phyloP scores from a whole-genome alignment of 2,797 vertebrate genomes.

The Sebastes trivittatus region DNA sequence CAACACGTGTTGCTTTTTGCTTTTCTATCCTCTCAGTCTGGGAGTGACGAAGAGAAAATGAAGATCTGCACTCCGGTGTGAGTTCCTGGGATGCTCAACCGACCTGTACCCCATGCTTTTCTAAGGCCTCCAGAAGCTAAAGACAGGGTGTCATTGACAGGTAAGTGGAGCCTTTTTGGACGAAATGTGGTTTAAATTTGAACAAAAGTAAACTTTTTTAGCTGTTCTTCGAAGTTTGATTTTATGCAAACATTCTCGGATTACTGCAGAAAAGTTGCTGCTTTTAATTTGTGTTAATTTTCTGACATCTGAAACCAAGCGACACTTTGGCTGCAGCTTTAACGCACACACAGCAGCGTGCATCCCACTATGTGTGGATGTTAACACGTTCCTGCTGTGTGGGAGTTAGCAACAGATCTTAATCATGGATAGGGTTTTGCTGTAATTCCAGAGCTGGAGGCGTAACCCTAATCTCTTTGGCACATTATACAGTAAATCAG shows the following conservation, averaged over 20 bases:
- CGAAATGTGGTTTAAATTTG: background rate
- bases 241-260: slow-evolving; percentile 6
- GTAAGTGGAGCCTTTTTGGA: slow-evolving; percentile 43
- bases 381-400: slow-evolving; percentile 41
- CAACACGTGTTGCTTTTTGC: slow-evolving; percentile 9
- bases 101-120: slow-evolving; percentile 41
- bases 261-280: background rate
- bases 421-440: slow-evolving; percentile 66
- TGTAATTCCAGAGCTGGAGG: slow-evolving; percentile 63
- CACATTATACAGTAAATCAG: slow-evolving; percentile 65
- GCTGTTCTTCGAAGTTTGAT: background rate
- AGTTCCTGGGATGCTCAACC: slow-evolving; percentile 57
- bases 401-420: slow-evolving; percentile 59
- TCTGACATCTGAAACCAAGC: background rate
- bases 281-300: slow-evolving; percentile 1
- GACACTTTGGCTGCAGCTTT: background rate
- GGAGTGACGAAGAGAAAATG: slow-evolving; percentile 13
- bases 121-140: slow-evolving; percentile 64
- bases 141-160: slow-evolving; percentile 62
- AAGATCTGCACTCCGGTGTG: slow-evolving; percentile 33
- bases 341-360: background rate
- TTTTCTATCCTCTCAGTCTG: slow-evolving; percentile 32
- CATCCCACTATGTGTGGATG: slow-evolving; percentile 24
- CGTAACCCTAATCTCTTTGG: slow-evolving; percentile 69
- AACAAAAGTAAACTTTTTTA: background rate